phyloP scores from a whole-genome alignment of 2,797 vertebrate species.

The Galago senegalensis region DNA sequence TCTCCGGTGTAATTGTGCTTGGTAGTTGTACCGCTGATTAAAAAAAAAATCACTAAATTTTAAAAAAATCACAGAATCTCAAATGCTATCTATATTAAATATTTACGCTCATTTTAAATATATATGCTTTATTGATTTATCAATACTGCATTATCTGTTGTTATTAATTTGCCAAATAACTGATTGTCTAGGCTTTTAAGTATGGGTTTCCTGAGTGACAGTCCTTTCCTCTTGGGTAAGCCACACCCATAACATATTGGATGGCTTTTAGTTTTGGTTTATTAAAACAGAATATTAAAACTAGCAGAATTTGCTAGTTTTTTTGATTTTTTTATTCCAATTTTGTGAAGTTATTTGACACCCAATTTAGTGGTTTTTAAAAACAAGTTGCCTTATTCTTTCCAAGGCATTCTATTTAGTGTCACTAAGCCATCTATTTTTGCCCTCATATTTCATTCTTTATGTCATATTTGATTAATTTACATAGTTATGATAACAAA shows the following conservation, averaged over 20 bases:
- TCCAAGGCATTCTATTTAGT: background rate
- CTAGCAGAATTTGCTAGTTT: background rate
- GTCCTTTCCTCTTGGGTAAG: background rate
- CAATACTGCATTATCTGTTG: background rate
- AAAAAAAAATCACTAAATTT: background rate
- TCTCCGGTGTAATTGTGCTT: background rate
- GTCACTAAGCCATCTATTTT: background rate
- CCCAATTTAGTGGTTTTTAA: background rate
- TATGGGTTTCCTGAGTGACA: background rate
- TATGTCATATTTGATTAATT: background rate
- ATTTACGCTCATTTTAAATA: background rate
- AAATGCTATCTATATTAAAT: background rate
- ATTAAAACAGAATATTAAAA: background rate
- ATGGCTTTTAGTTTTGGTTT: slow-evolving; percentile 27
- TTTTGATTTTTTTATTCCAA: background rate
- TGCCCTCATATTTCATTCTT: background rate
- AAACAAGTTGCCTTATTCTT: slow-evolving; percentile 37
- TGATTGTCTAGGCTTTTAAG: background rate
- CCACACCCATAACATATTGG: background rate
- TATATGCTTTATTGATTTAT: background rate
- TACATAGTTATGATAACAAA: background rate
- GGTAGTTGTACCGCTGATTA: background rate
- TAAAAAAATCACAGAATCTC: background rate
- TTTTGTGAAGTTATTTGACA: slow-evolving; percentile 32
- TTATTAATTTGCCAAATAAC: background rate